Base-by-base conservation (phyloP, 2,888 invertebrate species). In the Nasonia oneida region DNA sequence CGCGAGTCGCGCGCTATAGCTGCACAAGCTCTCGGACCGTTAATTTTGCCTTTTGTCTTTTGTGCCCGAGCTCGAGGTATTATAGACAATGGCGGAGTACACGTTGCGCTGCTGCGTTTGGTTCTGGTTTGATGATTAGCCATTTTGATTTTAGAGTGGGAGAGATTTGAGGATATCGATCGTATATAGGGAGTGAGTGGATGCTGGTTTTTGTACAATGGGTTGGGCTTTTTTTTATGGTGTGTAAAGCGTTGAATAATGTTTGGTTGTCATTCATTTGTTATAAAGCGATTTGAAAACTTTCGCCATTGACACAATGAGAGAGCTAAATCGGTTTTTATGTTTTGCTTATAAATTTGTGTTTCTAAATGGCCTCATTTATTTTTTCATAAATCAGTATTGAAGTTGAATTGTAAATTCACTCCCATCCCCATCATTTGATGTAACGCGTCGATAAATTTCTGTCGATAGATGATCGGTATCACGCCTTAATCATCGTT, bases 41-140 rank as follows among this genome's bases (percentile, higher is more conserved):
- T 33, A 12, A 67, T 67, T 67, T 29, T 67, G 14, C 64, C 42
- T 67, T 67, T 67, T 67, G 64, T 33, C 29, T 67, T 67, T 29
- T 14, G 23, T 29, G 57, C 57, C 1, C 8, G 57, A 3, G 53
- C 15, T 15, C 50, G 47, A 12, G 8, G 47, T 29, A 29, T 1
- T 1, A 12, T 50, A 50, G 6, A 39, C 39, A 39, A 39, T 39
- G 14, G 50, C 15, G 14, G 1, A 3, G 8, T 50, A 15, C 2
- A 47, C 15, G 53, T 53, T 18, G 18, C 53, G 18, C 15, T 0
- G 53, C 53, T 53, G 18, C 18, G 53, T 53, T 70, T 70, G 29
- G 67, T 33, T 70, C 14, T 37, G 37, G 29, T 70, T 33, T 37
- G 14, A 33, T 70, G 67, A 70, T 64, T 29, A 6, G 23, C 42